Evolutionary conservation across 1,140 invertebrate genomes (phyloP).

Genomic region (Leptinotarsa lineolata): DNA sequence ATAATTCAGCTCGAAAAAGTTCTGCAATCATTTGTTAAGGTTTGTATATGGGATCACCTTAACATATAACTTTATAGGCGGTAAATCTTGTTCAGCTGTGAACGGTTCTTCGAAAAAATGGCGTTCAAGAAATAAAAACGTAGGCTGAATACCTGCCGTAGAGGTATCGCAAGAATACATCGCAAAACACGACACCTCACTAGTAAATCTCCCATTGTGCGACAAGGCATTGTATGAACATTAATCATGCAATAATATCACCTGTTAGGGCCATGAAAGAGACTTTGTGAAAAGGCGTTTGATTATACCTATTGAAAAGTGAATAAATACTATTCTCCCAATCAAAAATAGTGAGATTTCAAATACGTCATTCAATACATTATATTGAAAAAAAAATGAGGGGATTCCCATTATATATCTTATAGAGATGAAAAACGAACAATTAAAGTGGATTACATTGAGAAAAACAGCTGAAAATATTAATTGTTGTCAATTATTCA

Average conservation of each 20-base stretch:
- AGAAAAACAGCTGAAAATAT: no score
- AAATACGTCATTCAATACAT: no score
- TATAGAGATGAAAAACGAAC: no score
- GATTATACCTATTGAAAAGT: no score
- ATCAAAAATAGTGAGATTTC: no score
- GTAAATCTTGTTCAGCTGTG: not conserved
- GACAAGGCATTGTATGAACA: constrained; percentile 2
- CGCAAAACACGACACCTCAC: not conserved
- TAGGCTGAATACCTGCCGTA: not conserved
- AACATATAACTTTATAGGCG: not conserved
- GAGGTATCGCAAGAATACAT: not conserved
- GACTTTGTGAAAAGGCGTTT: no score
- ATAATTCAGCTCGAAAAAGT: not conserved
- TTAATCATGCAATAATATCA: not conserved
- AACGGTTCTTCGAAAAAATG: not conserved
- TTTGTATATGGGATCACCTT: not conserved
- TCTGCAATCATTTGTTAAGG: not conserved
- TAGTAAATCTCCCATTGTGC: constrained; percentile 5
- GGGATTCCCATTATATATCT: no score
- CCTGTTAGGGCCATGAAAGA: no score
- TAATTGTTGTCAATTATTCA: no score
- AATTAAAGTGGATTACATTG: no score
- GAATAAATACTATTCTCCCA: no score
- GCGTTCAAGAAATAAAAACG: not conserved
- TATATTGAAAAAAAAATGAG: no score